A percentile compares a stretch with the other conserved stretches of the same genome.
phyloP scores from a whole-genome alignment of 2,113 vertebrate species.

The Zosterops pallidus region DNA sequence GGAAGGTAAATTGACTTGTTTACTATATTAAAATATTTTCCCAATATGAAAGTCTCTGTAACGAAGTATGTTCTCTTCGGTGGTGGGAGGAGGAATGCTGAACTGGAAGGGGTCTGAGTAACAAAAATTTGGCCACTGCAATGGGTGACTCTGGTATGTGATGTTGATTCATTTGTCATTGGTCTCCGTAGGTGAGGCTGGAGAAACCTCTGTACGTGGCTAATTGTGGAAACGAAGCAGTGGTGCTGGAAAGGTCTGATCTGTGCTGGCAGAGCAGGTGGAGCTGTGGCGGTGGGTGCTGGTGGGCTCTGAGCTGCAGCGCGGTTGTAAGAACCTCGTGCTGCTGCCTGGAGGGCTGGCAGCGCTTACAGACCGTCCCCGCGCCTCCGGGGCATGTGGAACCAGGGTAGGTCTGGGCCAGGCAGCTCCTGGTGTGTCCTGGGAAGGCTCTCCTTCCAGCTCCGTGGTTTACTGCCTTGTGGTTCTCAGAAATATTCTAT shows the following conservation, averaged over 20 bases:
- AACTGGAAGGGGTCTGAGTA: not conserved
- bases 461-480: not conserved
- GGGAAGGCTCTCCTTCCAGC: not conserved
- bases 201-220: not conserved
- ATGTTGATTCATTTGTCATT: not conserved
- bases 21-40: slow-evolving; percentile 71
- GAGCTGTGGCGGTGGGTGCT: not conserved
- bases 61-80: slow-evolving; percentile 24
- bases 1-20: slow-evolving; percentile 56
- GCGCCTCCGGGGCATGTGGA: not conserved
- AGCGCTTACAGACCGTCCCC: rapidly evolving
- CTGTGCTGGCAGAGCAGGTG: not conserved
- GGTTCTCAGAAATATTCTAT: not conserved
- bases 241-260: not conserved
- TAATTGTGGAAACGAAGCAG: rapidly evolving
- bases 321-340: rapidly evolving
- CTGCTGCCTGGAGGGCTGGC: not conserved
- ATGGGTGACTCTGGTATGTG: rapidly evolving
- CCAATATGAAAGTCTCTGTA: slow-evolving; percentile 53
- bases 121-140: not conserved
- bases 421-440: not conserved
- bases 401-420: not conserved
- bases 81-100: not conserved
- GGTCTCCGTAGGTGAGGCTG: not conserved
- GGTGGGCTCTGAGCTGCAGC: not conserved